Evolutionary conservation across 2,113 vertebrate genomes (phyloP).

Genomic region (Rhynchomys soricoides): DNA sequence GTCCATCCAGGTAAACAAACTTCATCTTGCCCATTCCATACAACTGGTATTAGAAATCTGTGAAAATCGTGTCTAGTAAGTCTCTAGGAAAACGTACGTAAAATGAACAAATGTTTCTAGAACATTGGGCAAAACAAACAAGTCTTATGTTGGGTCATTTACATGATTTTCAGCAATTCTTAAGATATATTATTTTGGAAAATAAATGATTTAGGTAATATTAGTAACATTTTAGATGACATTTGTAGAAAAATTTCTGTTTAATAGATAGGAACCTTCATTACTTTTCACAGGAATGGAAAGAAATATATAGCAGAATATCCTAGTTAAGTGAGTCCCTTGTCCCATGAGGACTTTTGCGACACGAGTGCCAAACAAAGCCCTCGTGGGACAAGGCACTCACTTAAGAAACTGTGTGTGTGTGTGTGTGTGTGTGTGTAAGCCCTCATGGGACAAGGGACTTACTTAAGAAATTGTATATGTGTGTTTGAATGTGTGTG

Average conservation of each 20-base stretch:
- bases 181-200: neutral
- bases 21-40: neutral
- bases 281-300: neutral
- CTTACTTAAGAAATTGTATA: neutral
- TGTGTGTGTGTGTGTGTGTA: neutral
- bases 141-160: neutral
- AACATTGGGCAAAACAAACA: neutral
- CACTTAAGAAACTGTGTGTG: neutral
- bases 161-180: conserved; percentile 31
- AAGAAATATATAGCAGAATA: neutral
- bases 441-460: neutral
- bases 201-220: neutral
- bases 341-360: neutral
- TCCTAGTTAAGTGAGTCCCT: neutral
- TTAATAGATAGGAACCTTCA: neutral
- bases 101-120: neutral
- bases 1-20: neutral
- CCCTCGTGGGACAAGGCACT: neutral
- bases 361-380: neutral
- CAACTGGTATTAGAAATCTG: neutral
- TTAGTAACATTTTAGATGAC: neutral
- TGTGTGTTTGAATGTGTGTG: neutral
- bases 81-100: neutral
- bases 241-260: neutral
- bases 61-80: neutral